These are phyloP conservation scores for Machimus atricapillus DNA, from an alignment of 2,888 invertebrate genomes.

Conservation along the genomic window DNA sequence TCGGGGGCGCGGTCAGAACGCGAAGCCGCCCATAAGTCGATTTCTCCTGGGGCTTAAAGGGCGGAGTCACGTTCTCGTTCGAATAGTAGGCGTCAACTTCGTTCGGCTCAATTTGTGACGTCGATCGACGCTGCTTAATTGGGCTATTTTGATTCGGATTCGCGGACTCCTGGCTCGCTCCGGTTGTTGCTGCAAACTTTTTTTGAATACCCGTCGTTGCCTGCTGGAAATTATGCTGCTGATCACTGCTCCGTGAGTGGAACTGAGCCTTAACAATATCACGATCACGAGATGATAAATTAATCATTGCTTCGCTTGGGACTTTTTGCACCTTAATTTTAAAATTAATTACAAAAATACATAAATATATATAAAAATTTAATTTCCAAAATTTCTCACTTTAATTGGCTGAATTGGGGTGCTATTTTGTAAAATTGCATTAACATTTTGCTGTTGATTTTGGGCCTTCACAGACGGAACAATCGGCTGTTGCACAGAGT, in stretches of 20 bases:
- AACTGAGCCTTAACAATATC: slow-evolving; percentile 14
- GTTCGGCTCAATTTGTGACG: slow-evolving; percentile 50
- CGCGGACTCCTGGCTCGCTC: neutral
- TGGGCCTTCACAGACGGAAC: neutral
- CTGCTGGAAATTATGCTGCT: slow-evolving; percentile 48
- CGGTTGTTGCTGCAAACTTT: neutral
- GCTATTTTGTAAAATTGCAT: slow-evolving; percentile 35
- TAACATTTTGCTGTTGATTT: slow-evolving; percentile 31
- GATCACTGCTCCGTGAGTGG: slow-evolving; percentile 44
- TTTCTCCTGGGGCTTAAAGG: slow-evolving; percentile 63
- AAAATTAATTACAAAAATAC: no score
- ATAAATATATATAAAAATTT: no score
- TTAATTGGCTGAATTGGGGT: slow-evolving; percentile 52
- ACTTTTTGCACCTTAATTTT: slow-evolving; percentile 46
- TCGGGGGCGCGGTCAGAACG: slow-evolving; percentile 73
- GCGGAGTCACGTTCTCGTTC: slow-evolving; percentile 45
- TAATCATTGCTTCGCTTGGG: slow-evolving; percentile 49
- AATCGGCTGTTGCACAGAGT: slow-evolving; percentile 8
- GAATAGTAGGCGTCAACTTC: slow-evolving; percentile 46
- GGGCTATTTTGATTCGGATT: slow-evolving; percentile 47
- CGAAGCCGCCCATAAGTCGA: slow-evolving; percentile 77
- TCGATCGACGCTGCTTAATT: slow-evolving; percentile 49
- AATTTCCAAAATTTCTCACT: slow-evolving; percentile 49
- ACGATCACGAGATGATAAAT: slow-evolving; percentile 45
- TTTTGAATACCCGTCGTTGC: slow-evolving; percentile 16